Evolutionary conservation across 2,888 invertebrate genomes (phyloP).

Genomic region (Malthinus seriepunctatus): DNA sequence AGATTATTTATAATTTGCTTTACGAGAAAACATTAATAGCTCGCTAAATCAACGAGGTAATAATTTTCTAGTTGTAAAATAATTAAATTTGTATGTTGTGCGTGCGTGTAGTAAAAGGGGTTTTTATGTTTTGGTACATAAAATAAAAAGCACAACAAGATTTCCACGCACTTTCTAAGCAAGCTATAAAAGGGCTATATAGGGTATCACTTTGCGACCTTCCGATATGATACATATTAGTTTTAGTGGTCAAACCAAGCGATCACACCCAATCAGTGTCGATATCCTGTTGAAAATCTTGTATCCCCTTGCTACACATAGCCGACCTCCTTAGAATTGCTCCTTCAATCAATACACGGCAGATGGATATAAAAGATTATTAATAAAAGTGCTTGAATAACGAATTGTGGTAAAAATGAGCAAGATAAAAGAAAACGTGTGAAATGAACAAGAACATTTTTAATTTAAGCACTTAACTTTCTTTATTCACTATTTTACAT

Average conservation of each 20-base stretch:
- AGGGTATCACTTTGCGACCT: slow-evolving; percentile 4
- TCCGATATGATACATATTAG: slow-evolving; percentile 11
- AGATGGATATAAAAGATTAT: slow-evolving; percentile 44
- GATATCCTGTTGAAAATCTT: slow-evolving; percentile 18
- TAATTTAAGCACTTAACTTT: slow-evolving; percentile 23
- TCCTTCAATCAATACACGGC: slow-evolving; percentile 42
- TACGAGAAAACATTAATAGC: neutral
- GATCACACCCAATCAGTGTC: slow-evolving; percentile 20
- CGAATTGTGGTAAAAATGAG: slow-evolving; percentile 33
- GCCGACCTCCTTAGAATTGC: slow-evolving; percentile 36
- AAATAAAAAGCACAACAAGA: slow-evolving; percentile 1
- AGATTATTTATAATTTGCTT: slow-evolving; percentile 4
- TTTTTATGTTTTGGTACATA: neutral
- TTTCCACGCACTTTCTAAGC: neutral
- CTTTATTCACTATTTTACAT: slow-evolving; percentile 1
- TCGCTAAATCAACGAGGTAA: neutral
- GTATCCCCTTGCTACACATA: slow-evolving; percentile 9
- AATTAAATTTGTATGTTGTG: neutral
- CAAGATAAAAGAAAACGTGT: slow-evolving; percentile 27
- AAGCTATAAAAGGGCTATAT: neutral
- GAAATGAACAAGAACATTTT: slow-evolving; percentile 30
- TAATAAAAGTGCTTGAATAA: slow-evolving; percentile 39
- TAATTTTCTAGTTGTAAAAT: too few relatives aligned
- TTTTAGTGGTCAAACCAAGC: slow-evolving; percentile 17
- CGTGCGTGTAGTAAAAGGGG: neutral